A percentile compares a stretch with the other conserved stretches of the same genome.
Conservation (phyloP, 2,113 vertebrate genomes). For the Laticauda laticaudata region DNA sequence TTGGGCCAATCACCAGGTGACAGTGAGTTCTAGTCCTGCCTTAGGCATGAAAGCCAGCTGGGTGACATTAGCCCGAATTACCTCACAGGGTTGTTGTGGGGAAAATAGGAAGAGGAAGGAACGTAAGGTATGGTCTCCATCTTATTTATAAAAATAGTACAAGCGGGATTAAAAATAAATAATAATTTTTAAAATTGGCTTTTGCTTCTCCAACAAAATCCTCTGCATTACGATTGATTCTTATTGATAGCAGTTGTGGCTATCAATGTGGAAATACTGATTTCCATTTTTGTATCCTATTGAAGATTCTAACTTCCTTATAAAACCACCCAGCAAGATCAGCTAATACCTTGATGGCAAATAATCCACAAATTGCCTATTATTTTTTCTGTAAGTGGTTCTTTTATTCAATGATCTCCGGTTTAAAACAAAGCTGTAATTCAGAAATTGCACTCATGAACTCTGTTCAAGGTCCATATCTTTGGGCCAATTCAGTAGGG, state of each 20-base stretch:
- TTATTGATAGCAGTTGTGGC: neutral
- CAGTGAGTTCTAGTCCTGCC: accelerated
- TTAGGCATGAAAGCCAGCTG: too few relatives aligned
- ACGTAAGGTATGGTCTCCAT: too few relatives aligned
- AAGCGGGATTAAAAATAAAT: too few relatives aligned
- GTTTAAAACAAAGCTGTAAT: neutral
- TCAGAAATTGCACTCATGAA: neutral
- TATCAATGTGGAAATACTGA: too few relatives aligned
- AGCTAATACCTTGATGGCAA: neutral
- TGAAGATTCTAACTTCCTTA: neutral
- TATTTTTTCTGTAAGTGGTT: neutral
- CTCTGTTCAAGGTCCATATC: neutral
- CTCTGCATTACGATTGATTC: neutral
- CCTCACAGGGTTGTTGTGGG: too few relatives aligned
- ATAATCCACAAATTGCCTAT: neutral
- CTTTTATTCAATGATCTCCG: neutral
- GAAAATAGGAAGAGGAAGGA: too few relatives aligned
- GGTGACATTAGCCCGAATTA: too few relatives aligned
- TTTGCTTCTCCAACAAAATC: neutral
- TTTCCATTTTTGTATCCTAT: neutral
- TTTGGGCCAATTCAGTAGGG: neutral
- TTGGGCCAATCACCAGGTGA: too few relatives aligned
- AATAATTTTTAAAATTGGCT: neutral
- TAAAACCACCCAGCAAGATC: neutral
- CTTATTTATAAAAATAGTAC: too few relatives aligned